These are phyloP conservation scores for Leptinotarsa juncta DNA, from an alignment of 2,888 invertebrate species.

Conservation along the genomic window DNA sequence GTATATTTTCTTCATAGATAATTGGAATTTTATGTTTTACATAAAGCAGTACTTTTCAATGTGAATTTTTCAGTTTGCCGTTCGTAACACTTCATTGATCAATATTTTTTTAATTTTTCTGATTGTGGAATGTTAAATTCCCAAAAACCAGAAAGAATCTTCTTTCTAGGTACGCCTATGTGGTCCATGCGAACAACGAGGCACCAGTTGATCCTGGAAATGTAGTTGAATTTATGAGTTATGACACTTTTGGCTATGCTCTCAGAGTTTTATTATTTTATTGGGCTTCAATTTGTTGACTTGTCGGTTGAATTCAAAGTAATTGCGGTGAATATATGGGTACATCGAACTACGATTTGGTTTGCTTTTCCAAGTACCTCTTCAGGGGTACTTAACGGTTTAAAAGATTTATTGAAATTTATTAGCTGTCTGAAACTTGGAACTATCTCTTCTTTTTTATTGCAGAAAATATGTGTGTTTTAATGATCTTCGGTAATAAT, in stretches of 20 bases:
- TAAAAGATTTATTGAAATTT: slow-evolving; percentile 9
- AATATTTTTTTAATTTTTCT: too few relatives aligned
- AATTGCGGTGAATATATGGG: slow-evolving; percentile 30
- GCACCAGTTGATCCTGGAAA: slow-evolving; percentile 30
- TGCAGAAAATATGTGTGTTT: too few relatives aligned
- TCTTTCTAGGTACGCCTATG: slow-evolving; percentile 10
- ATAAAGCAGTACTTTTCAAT: too few relatives aligned
- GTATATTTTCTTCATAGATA: too few relatives aligned
- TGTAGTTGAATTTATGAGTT: slow-evolving; percentile 53
- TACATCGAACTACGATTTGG: slow-evolving; percentile 12
- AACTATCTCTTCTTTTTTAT: too few relatives aligned
- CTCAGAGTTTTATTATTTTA: slow-evolving; percentile 48
- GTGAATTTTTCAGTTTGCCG: too few relatives aligned
- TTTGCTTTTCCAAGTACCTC: background rate
- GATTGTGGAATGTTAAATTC: too few relatives aligned
- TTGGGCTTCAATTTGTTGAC: slow-evolving; percentile 37
- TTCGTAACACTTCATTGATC: too few relatives aligned
- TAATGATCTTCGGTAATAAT: too few relatives aligned
- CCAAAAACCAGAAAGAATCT: too few relatives aligned
- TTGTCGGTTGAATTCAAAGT: slow-evolving; percentile 12
- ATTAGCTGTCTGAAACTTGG: slow-evolving; percentile 6
- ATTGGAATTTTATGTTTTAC: too few relatives aligned
- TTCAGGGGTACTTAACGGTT: background rate
- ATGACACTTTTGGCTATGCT: slow-evolving; percentile 49
- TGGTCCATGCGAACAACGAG: background rate